Base-by-base conservation (phyloP, 2,888 invertebrate species). In the Drosophila macrospina region DNA sequence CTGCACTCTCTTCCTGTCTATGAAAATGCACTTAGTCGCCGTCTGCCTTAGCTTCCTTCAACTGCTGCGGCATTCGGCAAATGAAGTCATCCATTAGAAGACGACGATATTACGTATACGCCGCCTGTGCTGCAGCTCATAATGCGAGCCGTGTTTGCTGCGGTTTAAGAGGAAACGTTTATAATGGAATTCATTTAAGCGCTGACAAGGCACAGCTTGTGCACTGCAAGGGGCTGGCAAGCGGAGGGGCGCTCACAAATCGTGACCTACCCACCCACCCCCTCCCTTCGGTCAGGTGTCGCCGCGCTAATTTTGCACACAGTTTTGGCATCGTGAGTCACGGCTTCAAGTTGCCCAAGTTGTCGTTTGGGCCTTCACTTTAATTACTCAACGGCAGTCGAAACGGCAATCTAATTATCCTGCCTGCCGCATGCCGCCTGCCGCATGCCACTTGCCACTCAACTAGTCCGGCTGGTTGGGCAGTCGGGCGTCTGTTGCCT, bases 1-100 rank as follows among this genome's bases (percentile, higher is more conserved):
- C n/a, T 20, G 24, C 26, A 30, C 39, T 52, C 39, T 52, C 34
- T 39, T 39, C 6, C 48, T 60, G 41, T 76, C 51, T 85, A 83
- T 75, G 73, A 67, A 80, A 85, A 78, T 85, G 89, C 89, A 88
- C 85, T 85, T 85, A 85, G 77, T 67, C 59, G 64, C 44, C 86
- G 63, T 48, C 83, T 80, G 57, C 56, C 55, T 51, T 60, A 37
- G 59, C 75, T 78, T 52, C 56, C 69, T 60, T 64, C 59, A 11
- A 39, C 39, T 52, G 28, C 69, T 48, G 74, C 71, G 85, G 85
- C 77, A 87, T 86, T 70, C 85, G 86, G 80, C 87, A 88, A 86
- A 86, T 86, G 87, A 86, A 86, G 89, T 88, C 85, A 86, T 86
- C 87, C 85, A 88, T 86, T 88, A 88, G 87, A 70, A 54, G 41